Evolutionary conservation across 2,113 vertebrate genomes (phyloP), one percentile per base, ranked within the genome.

Genomic region (Thomomys bottae): DNA sequence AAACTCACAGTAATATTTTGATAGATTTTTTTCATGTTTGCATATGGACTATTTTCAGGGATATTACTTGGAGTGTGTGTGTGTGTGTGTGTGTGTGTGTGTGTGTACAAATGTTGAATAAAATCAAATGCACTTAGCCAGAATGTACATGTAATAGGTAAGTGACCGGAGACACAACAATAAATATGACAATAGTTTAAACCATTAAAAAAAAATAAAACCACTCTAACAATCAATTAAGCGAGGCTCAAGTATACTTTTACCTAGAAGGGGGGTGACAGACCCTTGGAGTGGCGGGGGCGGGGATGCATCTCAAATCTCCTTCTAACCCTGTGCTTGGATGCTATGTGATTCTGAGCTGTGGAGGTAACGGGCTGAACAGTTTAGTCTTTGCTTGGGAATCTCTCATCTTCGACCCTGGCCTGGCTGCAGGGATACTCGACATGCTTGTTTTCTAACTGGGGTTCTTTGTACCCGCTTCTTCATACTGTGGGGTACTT

Each of bases 371-470:
- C 23, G 93, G 91, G 30, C 34, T 86, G 57, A 73, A 54, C 82
- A 67, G 80, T 87, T 93, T 82, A n/a, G 1, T 32, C n/a, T 94
- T 81, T 91, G 72, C 76, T 78, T 67, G 82, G 42, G 8, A 78
- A 73, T 84, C 76, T 79, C 77, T 73, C 20, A 68, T 81, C 71
- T 80, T 78, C 38, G 42, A 54, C 23, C 20, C 17, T 10, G 17
- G 38, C 45, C 36, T 66, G 2, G 30, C 42, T 34, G 23, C 40
- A 21, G 14, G 59, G 85, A 63, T 54, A 17, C 4, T 90, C 92
- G 64, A 84, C 72, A 79, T 94, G 84, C 72, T 95, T 88, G 61
- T 96, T 97, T 96, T 94, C 92, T 96, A 96, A 93, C 95, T 94
- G 88, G 87, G 66, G 28, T 83, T 89, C 38, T 68, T 94, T 93